Evolutionary conservation across 1,140 invertebrate genomes (phyloP).

Genomic region (Cyclargus thomasi): DNA sequence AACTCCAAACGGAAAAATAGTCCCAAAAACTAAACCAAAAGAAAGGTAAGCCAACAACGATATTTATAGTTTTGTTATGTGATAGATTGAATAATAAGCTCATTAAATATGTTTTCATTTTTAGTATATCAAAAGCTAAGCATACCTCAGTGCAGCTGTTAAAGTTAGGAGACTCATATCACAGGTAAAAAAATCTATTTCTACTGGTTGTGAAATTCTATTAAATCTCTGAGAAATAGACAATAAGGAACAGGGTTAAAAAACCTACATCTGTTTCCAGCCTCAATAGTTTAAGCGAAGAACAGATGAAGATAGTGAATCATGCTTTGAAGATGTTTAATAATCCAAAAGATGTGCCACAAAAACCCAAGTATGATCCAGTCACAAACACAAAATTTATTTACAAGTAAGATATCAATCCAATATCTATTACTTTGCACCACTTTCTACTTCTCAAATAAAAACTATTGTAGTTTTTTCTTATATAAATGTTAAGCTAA

Average conservation of each 20-base stretch:
- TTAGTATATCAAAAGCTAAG: conserved; percentile 39
- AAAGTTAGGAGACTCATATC: conserved; percentile 64
- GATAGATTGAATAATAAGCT: conserved; percentile 6
- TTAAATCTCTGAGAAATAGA: too few species aligned
- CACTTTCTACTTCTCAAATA: too few species aligned
- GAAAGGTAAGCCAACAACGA: conserved; percentile 45
- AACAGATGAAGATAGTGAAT: conserved; percentile 62
- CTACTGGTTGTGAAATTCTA: too few species aligned
- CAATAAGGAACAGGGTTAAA: too few species aligned
- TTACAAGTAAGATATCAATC: conserved; percentile 65
- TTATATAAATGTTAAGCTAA: too few species aligned
- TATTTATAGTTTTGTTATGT: neutral
- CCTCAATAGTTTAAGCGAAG: conserved; percentile 53
- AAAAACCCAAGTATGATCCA: conserved; percentile 55
- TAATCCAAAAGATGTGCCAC: conserved; percentile 42
- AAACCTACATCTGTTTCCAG: conserved; percentile 40
- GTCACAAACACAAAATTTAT: conserved; percentile 60
- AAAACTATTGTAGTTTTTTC: too few species aligned
- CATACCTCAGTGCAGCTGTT: conserved; percentile 62
- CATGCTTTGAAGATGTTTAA: conserved; percentile 61
- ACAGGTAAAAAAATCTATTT: conserved; percentile 37
- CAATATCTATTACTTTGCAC: conserved; percentile 1
- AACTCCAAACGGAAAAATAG: conserved; percentile 39
- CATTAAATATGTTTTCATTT: conserved; percentile 24
- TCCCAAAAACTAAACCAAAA: conserved; percentile 64